Percentiles rank a stretch among this genome's conserved stretches.
Evolutionary conservation across 2,888 invertebrate genomes (phyloP).

Genomic region (Plagodis dolabraria): DNA sequence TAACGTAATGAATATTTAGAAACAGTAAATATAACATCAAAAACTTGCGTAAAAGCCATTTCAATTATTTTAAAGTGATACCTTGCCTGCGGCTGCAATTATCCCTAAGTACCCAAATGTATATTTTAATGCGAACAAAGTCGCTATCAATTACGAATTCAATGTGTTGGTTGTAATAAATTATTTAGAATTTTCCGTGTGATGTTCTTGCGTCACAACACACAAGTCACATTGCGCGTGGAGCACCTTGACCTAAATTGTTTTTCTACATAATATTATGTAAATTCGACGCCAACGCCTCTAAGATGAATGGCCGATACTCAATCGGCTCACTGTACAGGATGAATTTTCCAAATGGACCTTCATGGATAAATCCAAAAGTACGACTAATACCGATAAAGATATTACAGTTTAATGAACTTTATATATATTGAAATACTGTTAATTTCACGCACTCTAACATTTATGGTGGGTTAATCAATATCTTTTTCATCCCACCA

Average conservation of each 20-base stretch:
- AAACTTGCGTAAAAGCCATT: conserved; percentile 6
- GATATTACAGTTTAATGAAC: too few species aligned
- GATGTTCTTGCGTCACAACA: conserved; percentile 36
- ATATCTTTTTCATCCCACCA: too few species aligned
- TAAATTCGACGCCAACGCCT: conserved; percentile 62
- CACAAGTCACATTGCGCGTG: conserved; percentile 28
- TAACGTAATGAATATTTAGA: too few species aligned
- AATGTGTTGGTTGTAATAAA: conserved; percentile 11
- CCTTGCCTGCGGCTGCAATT: conserved; percentile 9
- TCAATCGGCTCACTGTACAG: too few species aligned
- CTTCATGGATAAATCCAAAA: too few species aligned
- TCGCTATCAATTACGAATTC: conserved; percentile 15
- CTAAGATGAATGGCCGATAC: conserved; percentile 42
- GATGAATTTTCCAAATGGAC: too few species aligned
- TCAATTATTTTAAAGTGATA: conserved; percentile 4
- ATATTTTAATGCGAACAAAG: conserved; percentile 3
- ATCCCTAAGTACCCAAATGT: conserved; percentile 2
- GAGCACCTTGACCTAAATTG: conserved; percentile 70
- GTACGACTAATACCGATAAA: too few species aligned
- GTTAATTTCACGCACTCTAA: too few species aligned
- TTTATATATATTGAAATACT: too few species aligned
- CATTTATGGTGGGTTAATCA: too few species aligned
- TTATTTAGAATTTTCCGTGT: conserved; percentile 23
- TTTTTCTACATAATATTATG: conserved; percentile 59
- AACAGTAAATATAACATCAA: too few species aligned